Conservation (phyloP, 2,113 vertebrate genomes). For the Cairina moschata region DNA sequence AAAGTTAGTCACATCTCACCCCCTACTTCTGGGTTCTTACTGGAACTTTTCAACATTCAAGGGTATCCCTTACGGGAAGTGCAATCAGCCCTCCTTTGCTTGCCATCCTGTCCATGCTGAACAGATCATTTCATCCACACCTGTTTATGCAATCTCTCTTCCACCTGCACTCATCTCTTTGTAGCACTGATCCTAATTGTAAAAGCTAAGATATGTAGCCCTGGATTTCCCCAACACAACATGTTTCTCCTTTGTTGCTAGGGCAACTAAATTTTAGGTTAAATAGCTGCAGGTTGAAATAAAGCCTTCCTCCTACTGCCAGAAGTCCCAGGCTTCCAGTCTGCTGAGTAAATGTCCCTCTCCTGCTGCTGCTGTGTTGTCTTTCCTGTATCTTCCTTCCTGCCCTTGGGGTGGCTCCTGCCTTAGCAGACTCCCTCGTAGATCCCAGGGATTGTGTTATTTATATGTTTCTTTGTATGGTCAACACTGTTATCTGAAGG, state of each 20-base stretch:
- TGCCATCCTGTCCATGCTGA: neutral
- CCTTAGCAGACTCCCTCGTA: neutral
- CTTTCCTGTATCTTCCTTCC: neutral
- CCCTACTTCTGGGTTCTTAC: neutral
- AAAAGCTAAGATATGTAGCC: neutral
- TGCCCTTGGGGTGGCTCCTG: neutral
- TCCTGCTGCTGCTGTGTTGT: neutral
- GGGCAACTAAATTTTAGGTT: neutral
- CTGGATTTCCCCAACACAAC: neutral
- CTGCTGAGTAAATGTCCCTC: neutral
- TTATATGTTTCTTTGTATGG: no score
- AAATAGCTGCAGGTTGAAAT: neutral
- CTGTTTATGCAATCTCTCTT: neutral
- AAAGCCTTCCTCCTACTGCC: neutral
- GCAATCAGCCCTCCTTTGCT: neutral
- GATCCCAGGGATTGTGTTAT: no score
- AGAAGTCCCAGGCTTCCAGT: neutral
- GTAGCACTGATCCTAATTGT: neutral
- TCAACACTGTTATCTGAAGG: no score
- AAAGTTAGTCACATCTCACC: neutral
- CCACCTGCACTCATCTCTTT: neutral
- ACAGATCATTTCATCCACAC: neutral
- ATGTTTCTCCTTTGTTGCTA: neutral
- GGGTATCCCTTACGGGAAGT: neutral
- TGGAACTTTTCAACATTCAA: neutral